Base-by-base conservation (phyloP, 1,140 invertebrate genomes). In the Contarinia nasturtii region DNA sequence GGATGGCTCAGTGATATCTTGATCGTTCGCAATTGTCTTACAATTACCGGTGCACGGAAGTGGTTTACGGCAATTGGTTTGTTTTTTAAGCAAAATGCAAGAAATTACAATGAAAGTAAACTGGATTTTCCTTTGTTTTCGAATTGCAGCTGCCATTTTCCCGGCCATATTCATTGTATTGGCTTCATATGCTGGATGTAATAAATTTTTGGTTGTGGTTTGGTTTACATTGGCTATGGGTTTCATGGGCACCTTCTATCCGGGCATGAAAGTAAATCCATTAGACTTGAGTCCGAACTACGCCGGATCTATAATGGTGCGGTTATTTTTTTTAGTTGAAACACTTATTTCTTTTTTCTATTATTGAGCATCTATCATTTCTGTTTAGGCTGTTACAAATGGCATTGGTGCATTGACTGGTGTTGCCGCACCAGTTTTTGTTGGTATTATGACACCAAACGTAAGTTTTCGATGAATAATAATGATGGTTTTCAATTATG, bases 381-480 rank as follows among this genome's bases (percentile, higher is more conserved):
- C n/a, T n/a, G n/a, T n/a, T n/a, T n/a, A n/a, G n/a, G 86, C 84
- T 2, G 70, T 90, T 33, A 81, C 85, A 0, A 89, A 90, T 59
- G 84, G 82, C 1, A 33, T 44, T 44, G 86, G 83, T 3, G 82
- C 83, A 0, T 69, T 87, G 2, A 79, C 83, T 42, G 86, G 82
- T 10, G 86, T 89, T 45, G 62, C 88, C 2, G 77, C 77, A 15
- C 86, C 87, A 0, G 78, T 76, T 57, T 65, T 88, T 17, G 79
- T 86, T 33, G 84, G 84, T 45, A 67, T 77, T 7, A 67, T 90
- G 50, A 85, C 82, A 41, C 73, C 74, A 54, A 70, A 83, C 61
- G 78, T 80, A 66, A 74, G 15, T 19, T 18, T 43, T 19, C n/a
- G 27, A 27, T 5, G 27, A 3, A 27, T 5, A 38, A 5, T 38